Evolutionary conservation across 2,888 invertebrate genomes (phyloP).

Genomic region (Cybosia mesomella): DNA sequence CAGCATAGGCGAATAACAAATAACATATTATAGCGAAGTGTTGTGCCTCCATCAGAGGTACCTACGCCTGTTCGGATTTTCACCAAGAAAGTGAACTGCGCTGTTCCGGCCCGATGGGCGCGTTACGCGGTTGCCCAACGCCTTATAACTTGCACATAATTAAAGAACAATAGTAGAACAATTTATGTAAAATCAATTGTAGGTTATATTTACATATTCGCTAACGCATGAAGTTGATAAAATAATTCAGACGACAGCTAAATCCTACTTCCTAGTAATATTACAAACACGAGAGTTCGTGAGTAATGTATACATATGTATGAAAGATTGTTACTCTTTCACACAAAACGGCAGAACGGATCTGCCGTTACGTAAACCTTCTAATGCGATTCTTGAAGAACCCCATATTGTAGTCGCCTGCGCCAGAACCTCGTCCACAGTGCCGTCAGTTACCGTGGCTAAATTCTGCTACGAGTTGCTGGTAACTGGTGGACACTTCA

Average conservation of each 20-base stretch:
- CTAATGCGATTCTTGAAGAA: too few relatives aligned
- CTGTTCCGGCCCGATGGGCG: conserved; percentile 67
- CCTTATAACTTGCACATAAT: conserved; percentile 45
- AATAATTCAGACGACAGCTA: neutral
- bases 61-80: conserved; percentile 55
- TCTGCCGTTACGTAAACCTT: too few relatives aligned
- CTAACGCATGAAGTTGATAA: neutral
- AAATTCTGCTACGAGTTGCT: neutral
- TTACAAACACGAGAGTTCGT: too few relatives aligned
- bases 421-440: neutral
- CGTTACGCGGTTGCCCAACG: conserved; percentile 61
- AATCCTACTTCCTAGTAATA: neutral
- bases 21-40: too few relatives aligned
- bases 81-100: conserved; percentile 77
- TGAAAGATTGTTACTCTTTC: too few relatives aligned
- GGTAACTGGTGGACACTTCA: neutral
- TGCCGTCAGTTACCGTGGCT: neutral
- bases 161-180: conserved; percentile 30
- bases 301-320: too few relatives aligned
- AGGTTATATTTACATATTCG: neutral
- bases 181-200: conserved; percentile 17
- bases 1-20: too few relatives aligned
- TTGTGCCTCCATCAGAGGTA: too few relatives aligned
- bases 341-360: too few relatives aligned
- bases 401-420: too few relatives aligned